A percentile compares a stretch with the other conserved stretches of the same genome.
Evolutionary conservation across 2,888 invertebrate genomes (phyloP).

Genomic region (Ornithoptera priamus): DNA sequence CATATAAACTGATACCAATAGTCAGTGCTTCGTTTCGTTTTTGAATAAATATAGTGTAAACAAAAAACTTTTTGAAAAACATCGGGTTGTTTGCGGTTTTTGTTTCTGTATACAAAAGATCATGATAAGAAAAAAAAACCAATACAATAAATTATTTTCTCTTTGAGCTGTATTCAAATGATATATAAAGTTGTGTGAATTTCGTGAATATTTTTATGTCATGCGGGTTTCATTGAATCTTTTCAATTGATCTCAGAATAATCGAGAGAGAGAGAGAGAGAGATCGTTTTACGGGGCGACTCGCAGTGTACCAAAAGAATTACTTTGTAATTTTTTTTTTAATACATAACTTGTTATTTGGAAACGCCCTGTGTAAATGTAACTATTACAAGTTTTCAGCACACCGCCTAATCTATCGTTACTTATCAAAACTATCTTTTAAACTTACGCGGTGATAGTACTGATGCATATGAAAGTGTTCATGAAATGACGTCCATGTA

Average conservation of each 20-base stretch:
- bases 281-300: slow-evolving; percentile 52
- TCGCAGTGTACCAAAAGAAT: slow-evolving; percentile 72
- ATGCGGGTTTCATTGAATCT: slow-evolving; percentile 50
- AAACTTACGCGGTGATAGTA: not conserved
- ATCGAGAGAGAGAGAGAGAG: slow-evolving; percentile 32
- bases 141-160: not conserved
- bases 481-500: no score
- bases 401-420: not conserved
- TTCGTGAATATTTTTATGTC: not conserved
- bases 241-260: slow-evolving; percentile 68
- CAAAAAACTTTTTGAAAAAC: no score
- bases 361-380: slow-evolving; percentile 50
- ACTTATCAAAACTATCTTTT: not conserved
- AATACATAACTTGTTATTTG: slow-evolving; percentile 51
- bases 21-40: not conserved
- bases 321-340: slow-evolving; percentile 59
- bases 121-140: no score
- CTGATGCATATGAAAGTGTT: no score
- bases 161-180: not conserved
- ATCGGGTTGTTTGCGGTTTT: no score
- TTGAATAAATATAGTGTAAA: not conserved
- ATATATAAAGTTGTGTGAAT: not conserved
- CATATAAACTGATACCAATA: not conserved
- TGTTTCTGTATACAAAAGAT: no score
- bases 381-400: not conserved